phyloP scores from a whole-genome alignment of 2,797 vertebrate genomes.

The Emydoidea blandingii region DNA sequence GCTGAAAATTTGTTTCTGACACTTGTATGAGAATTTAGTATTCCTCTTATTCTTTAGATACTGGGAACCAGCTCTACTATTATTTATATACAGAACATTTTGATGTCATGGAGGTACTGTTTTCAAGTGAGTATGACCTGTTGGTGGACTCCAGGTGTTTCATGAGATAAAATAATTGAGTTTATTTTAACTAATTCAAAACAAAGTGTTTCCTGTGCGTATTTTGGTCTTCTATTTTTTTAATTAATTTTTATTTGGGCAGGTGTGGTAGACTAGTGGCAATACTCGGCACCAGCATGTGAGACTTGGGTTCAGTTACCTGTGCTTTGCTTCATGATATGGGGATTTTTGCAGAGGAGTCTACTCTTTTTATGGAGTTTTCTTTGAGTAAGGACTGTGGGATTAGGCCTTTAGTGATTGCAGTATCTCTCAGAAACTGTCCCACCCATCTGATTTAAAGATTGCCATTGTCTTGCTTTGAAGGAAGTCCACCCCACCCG shows the following conservation, averaged over 20 bases:
- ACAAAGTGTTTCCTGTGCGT: background rate
- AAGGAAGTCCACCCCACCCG: background rate
- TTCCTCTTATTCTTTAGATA: background rate
- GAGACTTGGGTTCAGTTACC: background rate
- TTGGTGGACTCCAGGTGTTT: background rate
- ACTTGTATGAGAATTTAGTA: background rate
- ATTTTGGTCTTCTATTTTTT: background rate
- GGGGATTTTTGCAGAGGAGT: background rate
- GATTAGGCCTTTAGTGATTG: background rate
- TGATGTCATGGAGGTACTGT: background rate
- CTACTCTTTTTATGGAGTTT: background rate
- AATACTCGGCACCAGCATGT: background rate
- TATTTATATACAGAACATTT: background rate
- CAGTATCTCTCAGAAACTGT: background rate
- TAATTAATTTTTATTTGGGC: background rate
- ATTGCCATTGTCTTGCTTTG: background rate
- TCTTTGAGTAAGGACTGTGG: background rate
- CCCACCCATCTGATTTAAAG: background rate
- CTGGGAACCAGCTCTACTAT: background rate
- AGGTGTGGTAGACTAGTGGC: background rate
- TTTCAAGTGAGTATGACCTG: background rate
- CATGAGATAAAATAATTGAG: background rate
- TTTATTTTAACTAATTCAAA: background rate
- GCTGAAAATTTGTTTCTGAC: background rate
- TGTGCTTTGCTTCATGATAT: fast-evolving